Base-by-base conservation (phyloP, 2,797 vertebrate species). In the Coregonus ussuriensis region DNA sequence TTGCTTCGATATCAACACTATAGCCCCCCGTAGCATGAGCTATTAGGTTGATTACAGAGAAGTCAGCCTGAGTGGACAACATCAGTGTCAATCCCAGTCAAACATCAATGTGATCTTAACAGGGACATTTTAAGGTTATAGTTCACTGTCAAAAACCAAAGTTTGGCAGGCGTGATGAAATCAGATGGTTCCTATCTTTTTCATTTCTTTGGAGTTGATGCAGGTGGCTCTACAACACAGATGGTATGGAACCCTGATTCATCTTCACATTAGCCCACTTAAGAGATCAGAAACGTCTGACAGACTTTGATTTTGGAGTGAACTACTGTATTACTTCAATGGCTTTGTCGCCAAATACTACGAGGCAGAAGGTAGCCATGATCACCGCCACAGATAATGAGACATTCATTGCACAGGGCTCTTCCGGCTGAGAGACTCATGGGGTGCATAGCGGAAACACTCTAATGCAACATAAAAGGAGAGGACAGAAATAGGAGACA, bases 11-110 rank as follows among this genome's bases (percentile, higher is more conserved):
- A 81, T 95, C 93, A 86, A 97, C 96, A 15, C 92, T 96, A 83
- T 95, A 96, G 77, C 90, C 88, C 56, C 96, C 96, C 4, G 92
- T 94, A 74, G 95, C 93, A 0, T 96, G 95, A 73, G 95, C 96
- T 81, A 97, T 95, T 73, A 97, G 85, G 85, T 95, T 97, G 78
- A 97, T 93, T 87, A 97, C 96, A 71, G 94, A 95, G 86, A 97
- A 97, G 77, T 97, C 96, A 52, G 96, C 96, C 96, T 97, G 80
- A 81, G 82, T 16, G 79, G 82, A 85, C 63, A 72, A 77, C 11
- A 41, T 6, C 25, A 62, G 4, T 7, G 65, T 85, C 52, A 86
- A 59, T 53, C 70, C n/a, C 31, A n/a, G 31, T 16, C 41, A 56
- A 77, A 59, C 77, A 71, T 52, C 37, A n/a, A 11, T 16, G 25